These are phyloP conservation scores for Micronycteris hirsuta DNA, from an alignment of 2,113 vertebrate species.

Conservation along the genomic window DNA sequence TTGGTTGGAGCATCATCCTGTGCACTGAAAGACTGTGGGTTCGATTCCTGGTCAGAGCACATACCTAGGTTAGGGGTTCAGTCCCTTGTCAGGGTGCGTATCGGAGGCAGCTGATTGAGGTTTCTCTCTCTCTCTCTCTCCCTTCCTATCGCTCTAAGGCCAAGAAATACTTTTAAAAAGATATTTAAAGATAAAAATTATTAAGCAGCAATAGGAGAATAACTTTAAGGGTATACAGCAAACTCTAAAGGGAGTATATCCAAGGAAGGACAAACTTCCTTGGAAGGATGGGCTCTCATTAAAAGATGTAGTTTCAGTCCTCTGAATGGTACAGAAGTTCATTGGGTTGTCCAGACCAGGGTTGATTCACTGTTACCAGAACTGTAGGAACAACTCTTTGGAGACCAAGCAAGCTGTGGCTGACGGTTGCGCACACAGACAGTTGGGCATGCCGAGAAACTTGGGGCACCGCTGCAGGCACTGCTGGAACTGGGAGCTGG, in stretches of 20 bases:
- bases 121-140: too few species aligned
- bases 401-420: neutral
- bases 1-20: too few species aligned
- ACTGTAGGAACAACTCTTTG: neutral
- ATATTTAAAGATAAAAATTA: neutral
- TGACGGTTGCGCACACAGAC: neutral
- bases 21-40: too few species aligned
- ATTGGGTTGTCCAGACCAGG: neutral
- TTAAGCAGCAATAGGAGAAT: neutral
- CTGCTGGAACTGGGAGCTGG: neutral
- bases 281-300: neutral
- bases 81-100: too few species aligned
- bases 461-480: neutral
- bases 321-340: neutral
- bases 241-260: neutral
- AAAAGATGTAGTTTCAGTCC: neutral
- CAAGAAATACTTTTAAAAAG: too few species aligned
- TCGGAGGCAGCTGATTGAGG: too few species aligned
- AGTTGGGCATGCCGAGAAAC: neutral
- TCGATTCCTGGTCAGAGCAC: too few species aligned
- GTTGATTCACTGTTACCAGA: neutral
- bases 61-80: too few species aligned
- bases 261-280: neutral
- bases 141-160: too few species aligned
- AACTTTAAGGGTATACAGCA: neutral